phyloP scores from a whole-genome alignment of 2,888 invertebrate species.

The Dysmachus trigonus region DNA sequence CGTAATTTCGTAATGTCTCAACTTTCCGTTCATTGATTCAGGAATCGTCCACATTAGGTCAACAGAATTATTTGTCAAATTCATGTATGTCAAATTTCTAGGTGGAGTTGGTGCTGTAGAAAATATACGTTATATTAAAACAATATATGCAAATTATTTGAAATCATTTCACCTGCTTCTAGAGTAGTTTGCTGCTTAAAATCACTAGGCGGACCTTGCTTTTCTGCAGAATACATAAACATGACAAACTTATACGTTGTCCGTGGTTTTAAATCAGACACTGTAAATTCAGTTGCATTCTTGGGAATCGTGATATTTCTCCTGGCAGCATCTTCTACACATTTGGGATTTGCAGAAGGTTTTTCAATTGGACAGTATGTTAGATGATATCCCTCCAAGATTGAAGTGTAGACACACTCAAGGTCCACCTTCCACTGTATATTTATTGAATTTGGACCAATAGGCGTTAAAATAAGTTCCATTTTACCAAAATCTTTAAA shows the following conservation, averaged over 20 bases:
- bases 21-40: constrained; percentile 74
- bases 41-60: constrained; percentile 75
- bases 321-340: constrained; percentile 63
- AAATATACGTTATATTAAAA: background rate
- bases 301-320: constrained; percentile 55
- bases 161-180: constrained; percentile 69
- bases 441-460: constrained; percentile 68
- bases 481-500: constrained; percentile 66
- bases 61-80: constrained; percentile 70
- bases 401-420: constrained; percentile 78
- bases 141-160: background rate
- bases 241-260: constrained; percentile 78
- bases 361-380: constrained; percentile 75
- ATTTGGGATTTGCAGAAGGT: constrained; percentile 51
- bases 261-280: constrained; percentile 76
- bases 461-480: constrained; percentile 67
- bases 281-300: constrained; percentile 63
- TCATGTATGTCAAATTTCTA: constrained; percentile 64
- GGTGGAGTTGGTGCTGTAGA: constrained; percentile 68
- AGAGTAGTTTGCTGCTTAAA: constrained; percentile 73
- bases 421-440: constrained; percentile 74
- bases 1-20: constrained; percentile 74
- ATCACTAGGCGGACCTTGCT: constrained; percentile 67
- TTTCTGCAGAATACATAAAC: constrained; percentile 70
- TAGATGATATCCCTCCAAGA: constrained; percentile 78